These are phyloP conservation scores for Harpalus rufipes DNA, from an alignment of 2,888 invertebrate genomes.

Conservation along the genomic window DNA sequence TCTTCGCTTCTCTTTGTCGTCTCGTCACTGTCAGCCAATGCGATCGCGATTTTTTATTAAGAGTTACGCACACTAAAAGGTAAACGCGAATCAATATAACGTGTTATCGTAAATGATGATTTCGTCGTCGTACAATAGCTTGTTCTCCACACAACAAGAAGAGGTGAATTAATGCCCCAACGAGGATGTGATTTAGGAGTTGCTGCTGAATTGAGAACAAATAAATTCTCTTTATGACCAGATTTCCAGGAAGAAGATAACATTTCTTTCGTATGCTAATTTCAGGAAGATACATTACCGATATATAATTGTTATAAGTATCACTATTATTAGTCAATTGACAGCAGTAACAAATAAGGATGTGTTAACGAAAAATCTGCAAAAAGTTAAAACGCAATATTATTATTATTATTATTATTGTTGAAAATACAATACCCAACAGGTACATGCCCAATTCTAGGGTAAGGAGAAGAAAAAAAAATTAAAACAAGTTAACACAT, in stretches of 20 bases:
- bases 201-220: slow-evolving; percentile 1
- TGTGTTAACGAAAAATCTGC: too few species aligned
- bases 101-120: slow-evolving; percentile 56
- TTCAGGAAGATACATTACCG: background rate
- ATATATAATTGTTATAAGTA: too few species aligned
- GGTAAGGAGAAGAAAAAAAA: too few species aligned
- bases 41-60: slow-evolving; percentile 53
- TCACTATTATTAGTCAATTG: too few species aligned
- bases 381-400: too few species aligned
- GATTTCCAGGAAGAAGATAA: background rate
- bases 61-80: slow-evolving; percentile 50
- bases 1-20: slow-evolving; percentile 43
- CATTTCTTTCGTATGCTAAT: background rate
- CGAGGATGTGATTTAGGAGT: slow-evolving; percentile 3
- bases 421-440: too few species aligned
- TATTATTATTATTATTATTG: too few species aligned
- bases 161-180: slow-evolving; percentile 11
- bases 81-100: slow-evolving; percentile 56
- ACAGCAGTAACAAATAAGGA: too few species aligned
- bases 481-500: too few species aligned
- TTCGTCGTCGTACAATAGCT: slow-evolving; percentile 41
- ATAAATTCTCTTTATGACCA: slow-evolving; percentile 18
- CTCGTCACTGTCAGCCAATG: slow-evolving; percentile 55
- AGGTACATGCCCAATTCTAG: too few species aligned
- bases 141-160: slow-evolving; percentile 22